These are phyloP conservation scores for Proterorhinus semilunaris DNA, from an alignment of 2,113 vertebrate species.

Conservation along the genomic window DNA sequence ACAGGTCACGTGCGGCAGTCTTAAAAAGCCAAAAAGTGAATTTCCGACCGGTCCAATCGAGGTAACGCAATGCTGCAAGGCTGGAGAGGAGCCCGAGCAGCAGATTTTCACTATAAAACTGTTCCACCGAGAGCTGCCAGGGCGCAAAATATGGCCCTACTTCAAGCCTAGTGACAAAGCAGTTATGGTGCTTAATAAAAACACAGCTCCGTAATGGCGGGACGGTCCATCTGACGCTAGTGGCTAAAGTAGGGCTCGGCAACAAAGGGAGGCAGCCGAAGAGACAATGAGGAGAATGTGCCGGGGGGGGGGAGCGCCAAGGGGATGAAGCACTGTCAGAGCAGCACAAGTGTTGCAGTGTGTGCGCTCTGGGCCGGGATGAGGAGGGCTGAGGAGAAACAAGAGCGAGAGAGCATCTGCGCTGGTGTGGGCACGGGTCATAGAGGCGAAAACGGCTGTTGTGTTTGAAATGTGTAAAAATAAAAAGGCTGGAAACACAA, in stretches of 20 bases:
- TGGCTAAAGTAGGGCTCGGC: conserved; percentile 58
- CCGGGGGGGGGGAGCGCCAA: conserved; percentile 50
- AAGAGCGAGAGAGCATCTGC: conserved; percentile 39
- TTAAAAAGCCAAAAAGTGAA: background rate
- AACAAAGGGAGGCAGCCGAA: conserved; percentile 56
- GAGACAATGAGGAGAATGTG: conserved; percentile 59
- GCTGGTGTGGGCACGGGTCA: conserved; percentile 16
- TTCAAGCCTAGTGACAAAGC: conserved; percentile 59
- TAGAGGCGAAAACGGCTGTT: conserved; percentile 4
- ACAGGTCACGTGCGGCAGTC: conserved; percentile 24
- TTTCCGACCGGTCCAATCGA: conserved; percentile 19
- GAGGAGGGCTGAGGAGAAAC: conserved; percentile 23
- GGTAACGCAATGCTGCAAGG: conserved; percentile 41
- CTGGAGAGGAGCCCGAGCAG: conserved; percentile 33
- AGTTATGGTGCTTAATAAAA: conserved; percentile 68
- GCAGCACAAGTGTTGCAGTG: conserved; percentile 45
- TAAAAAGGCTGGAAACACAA: background rate
- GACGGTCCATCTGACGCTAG: conserved; percentile 62
- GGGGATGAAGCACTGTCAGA: conserved; percentile 56
- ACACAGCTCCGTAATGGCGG: conserved; percentile 58
- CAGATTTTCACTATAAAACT: conserved; percentile 58
- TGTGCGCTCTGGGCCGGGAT: background rate
- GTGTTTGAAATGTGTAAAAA: conserved; percentile 17
- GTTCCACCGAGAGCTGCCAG: conserved; percentile 48
- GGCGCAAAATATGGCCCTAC: conserved; percentile 54